A percentile compares a stretch with the other conserved stretches of the same genome.
These are phyloP conservation scores for Drosophila leonis DNA, from an alignment of 2,888 invertebrate species.

Conservation along the genomic window DNA sequence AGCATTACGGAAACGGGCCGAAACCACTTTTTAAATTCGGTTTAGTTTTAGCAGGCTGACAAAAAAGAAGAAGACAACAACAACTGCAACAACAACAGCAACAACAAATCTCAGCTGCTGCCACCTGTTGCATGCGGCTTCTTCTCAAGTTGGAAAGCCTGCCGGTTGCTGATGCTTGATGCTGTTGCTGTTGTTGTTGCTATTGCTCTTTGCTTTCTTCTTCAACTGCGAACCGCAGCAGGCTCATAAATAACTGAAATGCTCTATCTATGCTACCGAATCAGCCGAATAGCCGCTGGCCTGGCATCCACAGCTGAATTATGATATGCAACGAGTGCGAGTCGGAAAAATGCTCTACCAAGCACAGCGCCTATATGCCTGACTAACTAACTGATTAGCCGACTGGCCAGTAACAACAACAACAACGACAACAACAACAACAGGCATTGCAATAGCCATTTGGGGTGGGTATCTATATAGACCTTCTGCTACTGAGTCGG, in stretches of 20 bases:
- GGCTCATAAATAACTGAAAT: conserved; percentile 59
- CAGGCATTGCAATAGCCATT: conserved; percentile 10
- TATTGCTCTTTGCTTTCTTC: conserved; percentile 33
- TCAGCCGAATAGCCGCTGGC: conserved; percentile 40
- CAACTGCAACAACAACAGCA: background rate
- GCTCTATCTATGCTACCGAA: conserved; percentile 62
- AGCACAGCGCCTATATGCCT: conserved; percentile 26
- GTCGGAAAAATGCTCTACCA: conserved; percentile 13
- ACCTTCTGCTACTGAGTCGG: conserved; percentile 11
- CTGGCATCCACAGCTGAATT: conserved; percentile 42
- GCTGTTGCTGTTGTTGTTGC: conserved; percentile 13
- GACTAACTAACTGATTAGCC: conserved; percentile 53
- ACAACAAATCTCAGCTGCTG: conserved; percentile 37
- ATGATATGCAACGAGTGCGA: conserved; percentile 34
- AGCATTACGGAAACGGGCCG: conserved; percentile 31
- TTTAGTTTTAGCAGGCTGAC: conserved; percentile 39
- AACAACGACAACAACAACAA: background rate
- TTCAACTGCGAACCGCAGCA: conserved; percentile 30
- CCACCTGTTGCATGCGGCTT: conserved; percentile 50
- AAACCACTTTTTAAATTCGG: conserved; percentile 43
- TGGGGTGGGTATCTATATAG: conserved; percentile 9
- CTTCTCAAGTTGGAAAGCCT: conserved; percentile 50
- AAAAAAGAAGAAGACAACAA: conserved; percentile 16
- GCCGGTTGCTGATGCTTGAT: conserved; percentile 9
- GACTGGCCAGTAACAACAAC: conserved; percentile 13